Base-by-base conservation (phyloP, 2,797 vertebrate species). In the Chaunax sp. region DNA sequence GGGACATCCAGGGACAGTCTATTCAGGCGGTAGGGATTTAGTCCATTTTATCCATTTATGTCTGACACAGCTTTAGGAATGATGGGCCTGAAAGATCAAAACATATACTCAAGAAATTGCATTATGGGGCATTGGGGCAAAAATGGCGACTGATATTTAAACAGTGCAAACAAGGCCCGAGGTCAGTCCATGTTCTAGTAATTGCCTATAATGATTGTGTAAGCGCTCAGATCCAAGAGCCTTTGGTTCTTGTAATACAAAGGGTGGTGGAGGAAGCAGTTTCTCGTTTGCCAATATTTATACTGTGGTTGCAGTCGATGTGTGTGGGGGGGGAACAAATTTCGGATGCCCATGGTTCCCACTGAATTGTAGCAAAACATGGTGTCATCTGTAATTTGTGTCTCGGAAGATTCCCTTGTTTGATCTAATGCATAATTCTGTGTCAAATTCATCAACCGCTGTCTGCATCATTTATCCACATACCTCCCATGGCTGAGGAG, bases 71-170 rank as follows among this genome's bases (percentile, higher is more conserved):
- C 30, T 57, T 78, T 20, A 56, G 63, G 55, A 83, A 60, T 49
- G 67, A 85, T 70, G 64, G 50, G 50, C 74, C 66, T 59, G 40
- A 60, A 61, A 51, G 58, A 83, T 81, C 62, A 68, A 71, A 80
- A 66, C 52, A 55, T 76, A 67, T 57, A 75, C 71, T 88, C 82
- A 77, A 80, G 44, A 81, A 80, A 72, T 38, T 18, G 41, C 51
- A 80, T 87, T 59, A 69, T 41, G 61, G 54, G 51, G 46, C 69
- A 71, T 46, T 57, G 54, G 72, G 75, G 72, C 76, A 79, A 68
- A 88, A 89, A 83, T 77, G 78, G 82, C 66, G 51, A 73, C 79
- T 88, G 89, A 89, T 87, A 90, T 92, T 92, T 90, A 74, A 87
- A 76, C 75, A 68, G 70, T 11, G 75, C 84, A 88, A 89, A 91